A percentile compares a stretch with the other conserved stretches of the same genome.
These are phyloP conservation scores for Threskiornis aethiopicus DNA, from an alignment of 2,797 vertebrate genomes.

Conservation along the genomic window DNA sequence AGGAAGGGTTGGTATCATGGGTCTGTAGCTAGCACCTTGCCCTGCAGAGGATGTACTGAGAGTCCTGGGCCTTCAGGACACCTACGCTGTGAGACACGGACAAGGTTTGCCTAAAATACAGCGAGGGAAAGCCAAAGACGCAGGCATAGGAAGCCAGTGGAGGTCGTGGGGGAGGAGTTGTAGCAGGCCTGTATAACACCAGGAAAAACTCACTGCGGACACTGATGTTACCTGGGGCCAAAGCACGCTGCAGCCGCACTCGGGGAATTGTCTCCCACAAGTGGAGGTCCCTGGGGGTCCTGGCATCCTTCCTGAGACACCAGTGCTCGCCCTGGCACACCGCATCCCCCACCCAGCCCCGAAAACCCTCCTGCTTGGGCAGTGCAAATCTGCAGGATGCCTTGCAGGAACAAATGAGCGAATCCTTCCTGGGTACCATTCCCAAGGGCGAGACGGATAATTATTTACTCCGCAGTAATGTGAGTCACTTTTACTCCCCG, in stretches of 20 bases:
- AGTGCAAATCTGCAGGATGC: background rate
- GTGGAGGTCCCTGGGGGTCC: no score
- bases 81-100: background rate
- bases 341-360: accelerated
- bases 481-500: background rate
- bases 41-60: background rate
- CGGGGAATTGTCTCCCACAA: background rate
- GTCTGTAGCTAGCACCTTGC: background rate
- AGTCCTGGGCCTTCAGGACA: background rate
- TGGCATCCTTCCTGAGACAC: background rate
- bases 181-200: accelerated
- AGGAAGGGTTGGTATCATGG: background rate
- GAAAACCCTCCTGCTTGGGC: background rate
- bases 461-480: background rate
- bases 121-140: background rate
- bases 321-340: accelerated
- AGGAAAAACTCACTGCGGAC: background rate
- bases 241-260: background rate
- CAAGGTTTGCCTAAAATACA: background rate
- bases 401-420: accelerated
- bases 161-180: background rate
- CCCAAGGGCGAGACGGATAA: background rate
- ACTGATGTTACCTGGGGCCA: background rate
- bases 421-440: background rate
- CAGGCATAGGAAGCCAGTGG: accelerated